These are phyloP conservation scores for Ciconia boyciana DNA, from an alignment of 2,113 vertebrate genomes.

Conservation along the genomic window DNA sequence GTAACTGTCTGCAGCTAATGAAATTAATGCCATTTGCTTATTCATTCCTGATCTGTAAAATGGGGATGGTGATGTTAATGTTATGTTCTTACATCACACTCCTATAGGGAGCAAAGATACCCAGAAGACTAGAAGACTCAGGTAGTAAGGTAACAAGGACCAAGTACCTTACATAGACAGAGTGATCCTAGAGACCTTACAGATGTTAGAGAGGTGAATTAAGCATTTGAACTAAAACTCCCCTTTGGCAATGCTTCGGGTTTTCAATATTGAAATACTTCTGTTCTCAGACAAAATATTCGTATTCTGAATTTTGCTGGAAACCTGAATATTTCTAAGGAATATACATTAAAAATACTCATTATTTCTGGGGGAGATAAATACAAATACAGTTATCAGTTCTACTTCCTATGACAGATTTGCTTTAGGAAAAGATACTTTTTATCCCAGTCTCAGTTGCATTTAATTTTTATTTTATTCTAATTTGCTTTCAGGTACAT, in stretches of 20 bases:
- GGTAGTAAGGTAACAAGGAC: neutral
- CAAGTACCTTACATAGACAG: neutral
- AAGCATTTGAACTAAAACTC: neutral
- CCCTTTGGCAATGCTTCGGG: neutral
- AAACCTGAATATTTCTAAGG: neutral
- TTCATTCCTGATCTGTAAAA: neutral
- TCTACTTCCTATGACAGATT: neutral
- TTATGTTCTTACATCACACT: neutral
- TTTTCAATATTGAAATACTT: neutral
- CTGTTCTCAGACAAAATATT: neutral
- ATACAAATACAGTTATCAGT: neutral
- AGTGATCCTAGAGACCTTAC: neutral
- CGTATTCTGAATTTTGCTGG: neutral
- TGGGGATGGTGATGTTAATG: neutral
- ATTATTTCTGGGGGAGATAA: neutral
- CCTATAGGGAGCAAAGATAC: neutral
- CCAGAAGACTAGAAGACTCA: neutral
- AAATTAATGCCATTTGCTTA: neutral
- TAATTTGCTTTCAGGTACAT: constrained; percentile 76
- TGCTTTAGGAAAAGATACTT: neutral
- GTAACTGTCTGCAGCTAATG: neutral
- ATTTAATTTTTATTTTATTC: neutral
- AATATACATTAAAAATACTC: neutral
- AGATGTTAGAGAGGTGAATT: neutral
- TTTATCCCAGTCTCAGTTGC: neutral